These are phyloP conservation scores for Sinohyriopsis cumingii DNA, from an alignment of 2,888 invertebrate genomes.

Conservation along the genomic window DNA sequence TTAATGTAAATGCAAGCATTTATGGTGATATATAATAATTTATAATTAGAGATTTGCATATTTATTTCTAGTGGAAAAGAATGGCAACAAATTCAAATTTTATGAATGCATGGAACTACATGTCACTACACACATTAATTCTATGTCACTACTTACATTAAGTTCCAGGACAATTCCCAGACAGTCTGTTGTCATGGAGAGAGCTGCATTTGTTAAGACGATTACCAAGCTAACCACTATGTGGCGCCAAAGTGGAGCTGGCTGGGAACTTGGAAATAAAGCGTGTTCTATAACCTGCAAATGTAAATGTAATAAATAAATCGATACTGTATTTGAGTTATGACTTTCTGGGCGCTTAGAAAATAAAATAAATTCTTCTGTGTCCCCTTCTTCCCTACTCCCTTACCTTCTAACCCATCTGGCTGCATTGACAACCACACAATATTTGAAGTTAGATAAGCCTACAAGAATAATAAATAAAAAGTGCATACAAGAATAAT, in stretches of 20 bases:
- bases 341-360: too few species aligned
- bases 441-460: too few species aligned
- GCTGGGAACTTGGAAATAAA: slow-evolving; percentile 69
- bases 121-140: neutral
- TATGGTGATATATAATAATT: too few species aligned
- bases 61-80: neutral
- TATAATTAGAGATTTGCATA: too few species aligned
- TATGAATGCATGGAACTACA: neutral
- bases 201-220: slow-evolving; percentile 80
- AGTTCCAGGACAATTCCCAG: slow-evolving; percentile 86
- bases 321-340: neutral
- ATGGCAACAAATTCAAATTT: neutral
- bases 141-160: slow-evolving; percentile 78
- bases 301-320: too few species aligned
- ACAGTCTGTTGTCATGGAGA: slow-evolving; percentile 88
- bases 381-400: too few species aligned
- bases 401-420: too few species aligned
- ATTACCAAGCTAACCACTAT: slow-evolving; percentile 80
- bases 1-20: too few species aligned
- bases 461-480: too few species aligned
- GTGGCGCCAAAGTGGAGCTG: slow-evolving; percentile 70
- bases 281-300: slow-evolving; percentile 71
- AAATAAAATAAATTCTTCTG: too few species aligned
- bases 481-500: too few species aligned
- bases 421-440: too few species aligned